These are phyloP conservation scores for Montipora capitata DNA, from an alignment of 92 coral and sea anemone species.

Conservation along the genomic window DNA sequence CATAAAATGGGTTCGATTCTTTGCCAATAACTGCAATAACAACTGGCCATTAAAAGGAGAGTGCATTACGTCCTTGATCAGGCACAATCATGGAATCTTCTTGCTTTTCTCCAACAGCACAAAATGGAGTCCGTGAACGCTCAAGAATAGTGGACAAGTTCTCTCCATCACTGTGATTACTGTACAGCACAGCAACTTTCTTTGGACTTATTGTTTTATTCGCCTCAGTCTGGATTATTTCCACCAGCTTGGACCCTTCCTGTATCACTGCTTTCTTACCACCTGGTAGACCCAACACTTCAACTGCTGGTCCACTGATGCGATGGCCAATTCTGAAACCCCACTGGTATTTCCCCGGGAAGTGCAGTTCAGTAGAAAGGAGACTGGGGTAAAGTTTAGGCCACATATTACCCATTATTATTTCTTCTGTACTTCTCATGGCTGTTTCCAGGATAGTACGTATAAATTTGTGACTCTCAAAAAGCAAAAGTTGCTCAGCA, in stretches of 20 bases:
- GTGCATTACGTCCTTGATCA: not conserved
- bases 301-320: not conserved
- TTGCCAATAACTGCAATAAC: not conserved
- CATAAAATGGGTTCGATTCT: too few species aligned
- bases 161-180: not conserved
- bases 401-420: fast-evolving
- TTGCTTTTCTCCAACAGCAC: not conserved
- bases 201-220: not conserved
- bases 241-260: not conserved
- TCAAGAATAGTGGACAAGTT: not conserved
- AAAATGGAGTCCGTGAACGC: not conserved
- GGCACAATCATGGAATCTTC: not conserved
- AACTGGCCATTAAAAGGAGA: slow-evolving; percentile 15
- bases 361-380: not conserved
- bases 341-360: fast-evolving
- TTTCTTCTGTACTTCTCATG: too few species aligned
- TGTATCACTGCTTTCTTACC: too few species aligned
- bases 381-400: not conserved
- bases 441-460: too few species aligned
- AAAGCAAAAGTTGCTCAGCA: too few species aligned
- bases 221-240: not conserved
- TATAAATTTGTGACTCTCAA: too few species aligned
- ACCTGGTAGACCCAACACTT: not conserved
- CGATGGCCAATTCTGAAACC: not conserved
- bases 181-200: slow-evolving; percentile 5